Evolutionary conservation across 2,113 vertebrate genomes (phyloP).

Genomic region (Physeter macrocephalus): DNA sequence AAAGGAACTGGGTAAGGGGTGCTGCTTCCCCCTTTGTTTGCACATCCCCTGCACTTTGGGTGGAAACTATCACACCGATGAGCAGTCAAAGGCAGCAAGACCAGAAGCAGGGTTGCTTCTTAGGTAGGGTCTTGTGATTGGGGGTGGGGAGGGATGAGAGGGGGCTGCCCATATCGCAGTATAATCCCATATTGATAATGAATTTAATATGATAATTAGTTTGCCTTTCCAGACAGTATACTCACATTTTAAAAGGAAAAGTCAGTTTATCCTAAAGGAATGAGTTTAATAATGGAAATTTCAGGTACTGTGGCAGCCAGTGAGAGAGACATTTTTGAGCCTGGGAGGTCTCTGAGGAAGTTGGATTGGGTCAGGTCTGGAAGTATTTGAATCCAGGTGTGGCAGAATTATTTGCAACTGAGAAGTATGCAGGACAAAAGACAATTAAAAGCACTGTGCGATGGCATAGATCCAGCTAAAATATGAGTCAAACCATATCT

Average conservation of each 20-base stretch:
- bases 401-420: background rate
- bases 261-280: background rate
- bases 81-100: background rate
- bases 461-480: background rate
- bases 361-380: background rate
- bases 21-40: background rate
- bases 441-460: background rate
- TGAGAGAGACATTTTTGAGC: background rate
- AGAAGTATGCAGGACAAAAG: background rate
- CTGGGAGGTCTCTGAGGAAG: background rate
- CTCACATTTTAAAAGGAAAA: background rate
- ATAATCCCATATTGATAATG: background rate
- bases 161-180: background rate
- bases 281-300: background rate
- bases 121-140: background rate
- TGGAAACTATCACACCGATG: background rate
- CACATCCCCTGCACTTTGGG: background rate
- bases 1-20: background rate
- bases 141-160: accelerated
- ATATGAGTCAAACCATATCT: background rate
- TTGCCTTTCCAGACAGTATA: background rate
- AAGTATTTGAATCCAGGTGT: background rate
- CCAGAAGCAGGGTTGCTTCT: background rate
- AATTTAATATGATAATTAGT: background rate
- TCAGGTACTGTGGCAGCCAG: background rate